Base-by-base conservation (phyloP, 2,888 invertebrate species). In the Cantharis nigra region DNA sequence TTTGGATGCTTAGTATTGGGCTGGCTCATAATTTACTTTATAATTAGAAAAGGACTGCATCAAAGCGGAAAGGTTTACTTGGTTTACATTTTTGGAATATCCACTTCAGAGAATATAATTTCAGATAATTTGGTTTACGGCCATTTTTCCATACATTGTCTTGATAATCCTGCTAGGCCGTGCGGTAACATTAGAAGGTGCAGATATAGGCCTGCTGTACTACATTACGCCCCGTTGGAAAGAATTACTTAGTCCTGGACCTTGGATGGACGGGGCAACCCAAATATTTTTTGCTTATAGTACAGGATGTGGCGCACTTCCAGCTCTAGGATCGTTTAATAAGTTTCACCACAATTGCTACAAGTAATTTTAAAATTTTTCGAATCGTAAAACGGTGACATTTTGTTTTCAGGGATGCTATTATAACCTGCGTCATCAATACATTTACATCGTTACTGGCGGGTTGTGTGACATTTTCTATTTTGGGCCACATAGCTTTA, bases 201-300 rank as follows among this genome's bases (percentile, higher is more conserved):
- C 94, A 2, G 85, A 85, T 3, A 89, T 90, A 28, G 94, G 94
- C 14, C 90, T 94, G 49, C 86, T 90, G 75, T 94, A 92, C 87
- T 94, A 94, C 87, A 87, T 94, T 77, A 93, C 91, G 4, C 94
- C 94, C 1, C 88, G 90, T 72, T 91, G 91, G 91, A 88, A 89
- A 76, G 89, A 89, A 82, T 87, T 92, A 14, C 84, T 90, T 63
- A 89, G 87, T 10, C 89, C 91, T 0, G 90, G 89, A 33, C 91
- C 91, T 11, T 95, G 94, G 94, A 93, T 94, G 83, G 94, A 95
- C 83, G 94, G 94, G 0, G 93, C 94, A 0, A 93, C 94, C 3
- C 94, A 95, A 86, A 94, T 94, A 81, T 94, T 95, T 89, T 95
- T 94, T 87, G 94, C 94, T 0, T 91, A 95, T 83, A 94, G 94